Base-by-base conservation (phyloP, 2,888 invertebrate species). In the Agelastica alni region DNA sequence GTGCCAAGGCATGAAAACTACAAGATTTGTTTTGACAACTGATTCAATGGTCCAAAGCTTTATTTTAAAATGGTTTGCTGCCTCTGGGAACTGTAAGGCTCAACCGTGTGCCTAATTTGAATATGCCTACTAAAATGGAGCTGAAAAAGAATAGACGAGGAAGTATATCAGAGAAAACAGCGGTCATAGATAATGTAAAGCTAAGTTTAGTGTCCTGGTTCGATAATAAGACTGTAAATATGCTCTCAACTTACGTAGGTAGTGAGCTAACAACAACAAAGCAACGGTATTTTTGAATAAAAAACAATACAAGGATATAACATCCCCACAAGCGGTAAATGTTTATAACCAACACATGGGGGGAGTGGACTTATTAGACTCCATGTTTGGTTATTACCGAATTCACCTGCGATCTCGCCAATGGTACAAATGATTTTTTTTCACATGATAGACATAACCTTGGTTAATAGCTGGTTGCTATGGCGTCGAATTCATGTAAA, bases 31-130 rank as follows among this genome's bases (percentile, higher is more conserved):
- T 51, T 51, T 36, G 51, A 42, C 28, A 43, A 51, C 13, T 51
- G 43, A 26, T 51, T 36, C 36, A 51, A 51, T 26, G 41, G 41
- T 32, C 41, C 49, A 34, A 12, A 34, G 18, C 46, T 46, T 47
- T 58, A 54, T 30, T 48, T 46, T 60, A 62, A 42, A 39, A 60
- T 30, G 62, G 59, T 30, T n/a, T 30, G n/a, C n/a, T n/a, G n/a
- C 46, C 46, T 17, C 36, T 47, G 36, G 46, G 46, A 6, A 47
- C 46, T 9, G 46, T 28, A 12, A 37, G 47, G 16, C 12, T 47
- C 4, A 26, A 47, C 14, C 26, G 37, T 6, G 46, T 46, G n/a
- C 22, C 46, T 16, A 46, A 18, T 31, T 48, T 10, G 18, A 10
- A 30, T 18, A 48, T 51, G 44, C 44, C 43, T 10, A 10, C 34